Percentiles rank a stretch among this genome's conserved stretches.
Conservation (phyloP, 2,888 invertebrate species). For the Volucella zonaria region DNA sequence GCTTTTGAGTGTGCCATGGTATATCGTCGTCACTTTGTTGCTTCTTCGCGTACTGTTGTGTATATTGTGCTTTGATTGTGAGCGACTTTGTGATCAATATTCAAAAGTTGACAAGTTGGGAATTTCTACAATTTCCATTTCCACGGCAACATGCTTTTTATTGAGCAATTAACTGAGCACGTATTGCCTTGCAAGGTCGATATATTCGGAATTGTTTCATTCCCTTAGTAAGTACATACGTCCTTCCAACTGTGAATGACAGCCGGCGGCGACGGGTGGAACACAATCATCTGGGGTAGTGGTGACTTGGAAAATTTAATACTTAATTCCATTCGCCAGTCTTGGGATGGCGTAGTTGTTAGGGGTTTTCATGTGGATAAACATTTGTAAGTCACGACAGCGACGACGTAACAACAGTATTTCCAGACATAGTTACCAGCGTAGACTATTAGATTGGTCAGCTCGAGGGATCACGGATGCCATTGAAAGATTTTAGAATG, state of each 20-base stretch:
- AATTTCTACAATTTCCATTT: conserved; percentile 4
- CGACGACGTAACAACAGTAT: too few relatives aligned
- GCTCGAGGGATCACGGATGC: too few relatives aligned
- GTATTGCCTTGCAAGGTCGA: conserved; percentile 4
- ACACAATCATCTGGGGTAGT: too few relatives aligned
- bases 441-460: too few relatives aligned
- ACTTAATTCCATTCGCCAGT: not conserved
- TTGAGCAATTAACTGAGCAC: conserved; percentile 34
- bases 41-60: not conserved
- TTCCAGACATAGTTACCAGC: too few relatives aligned
- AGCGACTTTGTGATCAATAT: conserved; percentile 53
- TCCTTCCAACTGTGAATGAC: too few relatives aligned
- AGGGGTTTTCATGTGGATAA: too few relatives aligned
- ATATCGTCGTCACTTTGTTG: conserved; percentile 37
- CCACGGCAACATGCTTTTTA: conserved; percentile 39
- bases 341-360: not conserved
- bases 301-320: too few relatives aligned
- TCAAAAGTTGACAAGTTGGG: conserved; percentile 18
- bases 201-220: not conserved
- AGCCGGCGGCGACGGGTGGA: too few relatives aligned
- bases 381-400: too few relatives aligned
- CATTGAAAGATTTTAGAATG: too few relatives aligned
- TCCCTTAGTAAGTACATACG: too few relatives aligned
- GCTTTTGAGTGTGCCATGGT: conserved; percentile 21
- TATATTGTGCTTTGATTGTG: not conserved